Base-by-base conservation (phyloP, 2,797 vertebrate genomes). In the Cossypha caffra region DNA sequence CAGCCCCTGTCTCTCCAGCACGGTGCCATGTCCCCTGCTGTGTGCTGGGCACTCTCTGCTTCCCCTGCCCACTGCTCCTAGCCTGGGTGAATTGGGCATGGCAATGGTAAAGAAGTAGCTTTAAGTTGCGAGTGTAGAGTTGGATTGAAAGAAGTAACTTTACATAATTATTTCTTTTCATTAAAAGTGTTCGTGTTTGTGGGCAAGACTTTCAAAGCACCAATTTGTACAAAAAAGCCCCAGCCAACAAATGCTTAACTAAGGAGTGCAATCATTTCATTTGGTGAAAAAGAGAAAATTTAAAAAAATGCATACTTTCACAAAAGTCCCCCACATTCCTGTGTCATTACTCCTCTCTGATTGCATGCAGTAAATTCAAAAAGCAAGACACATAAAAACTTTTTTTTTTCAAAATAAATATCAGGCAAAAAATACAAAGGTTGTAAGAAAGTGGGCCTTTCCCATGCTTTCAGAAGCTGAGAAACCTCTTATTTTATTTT, bases 401-500 rank as follows among this genome's bases (percentile, higher is more conserved):
- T 42, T 48, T 48, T 25, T 45, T 1, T 25, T 35, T 11, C 15
- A 8, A 57, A 57, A 16, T 35, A 57, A 66, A 59, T 68, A 68
- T 28, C 4, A 1, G 31, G 20, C 10, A 85, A 84, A 88, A 85
- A 28, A 54, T 38, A 10, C 33, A 52, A 83, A 67, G 24, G 25
- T 31, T 71, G 5, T 66, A 28, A 86, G 26, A 66, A 92, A 63
- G 26, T 5, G 35, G 57, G 64, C 15, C 24, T 93, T 95, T 86
- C 37, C 38, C 10, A 10, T 26, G 31, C 16, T 89, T 93, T 72
- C 31, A 81, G 86, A 84, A 81, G 62, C 58, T 81, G 31, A 86
- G 20, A 81, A 84, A 81, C 51, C 8, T 71, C 13, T 72, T 52
- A 7, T 58, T 90, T 45, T 52, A 7, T 58, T 90, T 45, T 87